Evolutionary conservation across 1,140 invertebrate species (phyloP).

Genomic region (Drosophila athabasca): DNA sequence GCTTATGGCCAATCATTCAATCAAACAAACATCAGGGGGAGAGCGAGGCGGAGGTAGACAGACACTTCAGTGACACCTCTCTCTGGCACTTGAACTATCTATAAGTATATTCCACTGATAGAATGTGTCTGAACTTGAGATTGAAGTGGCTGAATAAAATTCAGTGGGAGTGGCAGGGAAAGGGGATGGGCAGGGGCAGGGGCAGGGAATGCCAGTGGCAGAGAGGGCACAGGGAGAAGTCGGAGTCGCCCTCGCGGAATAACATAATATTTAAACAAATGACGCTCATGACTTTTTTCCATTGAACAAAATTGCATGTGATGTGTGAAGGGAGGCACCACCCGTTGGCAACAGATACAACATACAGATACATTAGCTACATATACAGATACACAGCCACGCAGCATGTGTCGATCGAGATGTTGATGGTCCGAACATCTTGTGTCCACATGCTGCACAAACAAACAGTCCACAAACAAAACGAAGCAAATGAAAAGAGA

Average conservation of each 20-base stretch:
- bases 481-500: slow-evolving; percentile 15
- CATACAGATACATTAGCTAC: background rate
- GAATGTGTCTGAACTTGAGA: slow-evolving; percentile 1
- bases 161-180: too few relatives aligned
- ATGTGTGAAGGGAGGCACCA: too few relatives aligned
- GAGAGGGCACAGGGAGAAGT: too few relatives aligned
- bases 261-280: slow-evolving; percentile 2
- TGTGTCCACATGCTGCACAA: slow-evolving; percentile 75
- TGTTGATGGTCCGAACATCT: slow-evolving; percentile 61
- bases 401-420: slow-evolving; percentile 50
- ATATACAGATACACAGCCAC: background rate
- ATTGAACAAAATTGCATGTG: background rate
- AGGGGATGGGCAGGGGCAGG: too few relatives aligned
- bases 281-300: background rate
- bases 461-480: slow-evolving; percentile 58
- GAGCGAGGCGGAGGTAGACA: slow-evolving; percentile 19
- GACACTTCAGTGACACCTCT: slow-evolving; percentile 28
- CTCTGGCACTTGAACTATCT: slow-evolving; percentile 17
- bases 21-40: slow-evolving; percentile 51
- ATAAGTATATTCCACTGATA: slow-evolving; percentile 2
- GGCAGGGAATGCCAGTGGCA: too few relatives aligned
- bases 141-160: slow-evolving; percentile 21
- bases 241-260: too few relatives aligned
- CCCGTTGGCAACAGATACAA: background rate
- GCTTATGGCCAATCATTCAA: slow-evolving; percentile 37